Base-by-base conservation (phyloP, 1,140 invertebrate genomes). In the Drosophila athabasca region DNA sequence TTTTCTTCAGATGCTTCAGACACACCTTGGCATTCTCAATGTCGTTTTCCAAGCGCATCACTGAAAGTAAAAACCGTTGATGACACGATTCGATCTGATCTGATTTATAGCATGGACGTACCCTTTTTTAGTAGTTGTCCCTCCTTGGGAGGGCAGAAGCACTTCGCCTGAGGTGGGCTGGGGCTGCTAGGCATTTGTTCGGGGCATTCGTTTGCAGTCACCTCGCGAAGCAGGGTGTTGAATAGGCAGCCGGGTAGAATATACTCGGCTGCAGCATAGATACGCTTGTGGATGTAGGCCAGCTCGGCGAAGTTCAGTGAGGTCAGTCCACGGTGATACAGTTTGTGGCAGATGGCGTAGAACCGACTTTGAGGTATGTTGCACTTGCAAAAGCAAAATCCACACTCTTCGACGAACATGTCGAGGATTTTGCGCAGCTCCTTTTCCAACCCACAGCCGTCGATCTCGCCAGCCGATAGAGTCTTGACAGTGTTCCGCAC, bases 321-420 rank as follows among this genome's bases (percentile, higher is more conserved):
- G n/a, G 75, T 68, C 6, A 90, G 51, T 1, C 84, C 85, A 19
- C 73, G 58, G 19, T 89, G 84, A 13, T 84, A 79, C 1, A 90
- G 48, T 24, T 84, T 81, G 29, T 90, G 80, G 43, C 85, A 90
- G 17, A 84, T 84, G 8, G 71, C 75, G 45, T 89, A 88, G 15
- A 90, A 89, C 22, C 81, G 79, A 19, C 78, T 84, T 50, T 90
- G 88, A 0, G 84, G 75, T 50, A 85, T 74, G 13, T 82, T 66
- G 35, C 74, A 79, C 41, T 81, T 84, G 52, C 84, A 90, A 26
- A 89, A 90, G 19, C 80, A 88, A 45, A 84, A 90, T 24, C 84
- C 84, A 24, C 80, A 85, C 46, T 90, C 85, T 6, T 84, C 75
- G 5, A 84, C 78, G 24, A 84, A 90, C 54, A 80, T 75, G 26